A percentile compares a stretch with the other conserved stretches of the same genome.
These are phyloP conservation scores for Coelopa frigida DNA, from an alignment of 1,140 invertebrate species.

Conservation along the genomic window DNA sequence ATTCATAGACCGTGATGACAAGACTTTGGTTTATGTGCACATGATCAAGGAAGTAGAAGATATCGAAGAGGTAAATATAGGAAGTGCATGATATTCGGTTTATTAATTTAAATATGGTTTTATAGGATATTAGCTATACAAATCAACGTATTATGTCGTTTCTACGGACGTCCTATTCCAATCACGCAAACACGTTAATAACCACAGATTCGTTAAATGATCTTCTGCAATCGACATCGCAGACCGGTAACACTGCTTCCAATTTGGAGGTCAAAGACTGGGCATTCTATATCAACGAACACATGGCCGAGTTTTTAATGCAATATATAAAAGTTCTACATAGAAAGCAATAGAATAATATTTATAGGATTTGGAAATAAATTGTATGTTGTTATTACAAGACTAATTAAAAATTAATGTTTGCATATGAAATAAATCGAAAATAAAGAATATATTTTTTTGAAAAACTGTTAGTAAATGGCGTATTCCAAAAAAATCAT, in stretches of 20 bases:
- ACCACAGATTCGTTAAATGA: constrained; percentile 25
- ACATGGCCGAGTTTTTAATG: constrained; percentile 32
- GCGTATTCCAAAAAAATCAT: no score
- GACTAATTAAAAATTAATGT: no score
- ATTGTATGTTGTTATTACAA: no score
- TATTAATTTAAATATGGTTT: no score
- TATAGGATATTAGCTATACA: constrained; percentile 29
- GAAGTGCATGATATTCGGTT: no score
- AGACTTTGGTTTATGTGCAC: constrained; percentile 26
- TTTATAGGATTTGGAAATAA: no score
- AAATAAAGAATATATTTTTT: no score
- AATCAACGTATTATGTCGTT: constrained; percentile 39
- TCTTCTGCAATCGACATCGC: constrained; percentile 22
- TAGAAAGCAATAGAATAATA: no score
- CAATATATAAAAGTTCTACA: constrained; percentile 31
- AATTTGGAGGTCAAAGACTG: constrained; percentile 26
- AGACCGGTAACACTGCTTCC: constrained; percentile 17
- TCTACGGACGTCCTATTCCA: constrained; percentile 23
- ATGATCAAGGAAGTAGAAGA: constrained; percentile 19
- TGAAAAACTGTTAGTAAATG: no score
- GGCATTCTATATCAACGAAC: constrained; percentile 33
- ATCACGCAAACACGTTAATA: constrained; percentile 12
- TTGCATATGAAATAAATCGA: no score
- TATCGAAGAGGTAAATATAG: constrained; percentile 28
- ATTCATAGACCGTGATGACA: constrained; percentile 26